Base-by-base conservation (phyloP, 2,113 vertebrate genomes). In the Psilopsiagon aymara region DNA sequence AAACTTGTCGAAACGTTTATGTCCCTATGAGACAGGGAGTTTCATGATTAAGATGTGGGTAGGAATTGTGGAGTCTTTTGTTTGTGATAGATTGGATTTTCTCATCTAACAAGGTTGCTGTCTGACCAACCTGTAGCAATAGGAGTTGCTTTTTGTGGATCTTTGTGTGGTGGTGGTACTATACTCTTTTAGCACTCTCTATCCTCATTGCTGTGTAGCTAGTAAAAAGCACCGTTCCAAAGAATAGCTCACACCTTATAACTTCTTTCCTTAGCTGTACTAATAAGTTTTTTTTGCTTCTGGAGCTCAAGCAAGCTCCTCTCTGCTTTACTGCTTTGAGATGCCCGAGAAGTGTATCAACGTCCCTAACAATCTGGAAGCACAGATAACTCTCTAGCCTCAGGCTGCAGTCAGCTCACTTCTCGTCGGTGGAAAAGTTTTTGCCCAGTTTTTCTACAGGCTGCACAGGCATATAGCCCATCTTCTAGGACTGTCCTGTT, bases 111-210 rank as follows among this genome's bases (percentile, higher is more conserved):
- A 37, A 16, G 10, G 2, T 31, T 83, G 59, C 28, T 88, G 2
- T 77, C 17, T 80, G 47, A 52, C 6, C 25, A 76, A 29, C 9
- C 19, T 89, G 41, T 44, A 77, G 63, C 31, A 46, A 3, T 4
- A 46, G n/a, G 44, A 59, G 17, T 60, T 71, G 55, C 33, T 59
- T n/a, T 59, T 23, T n/a, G 33, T 59, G 55, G 20, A 33, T 23
- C 55, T 21, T n/a, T 59, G 20, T 23, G 55, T 59, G 55, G 29
- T 3, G 4, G 5, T 24, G 19, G 20, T 44, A 9, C 6, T 49
- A 39, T 39, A 9, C 6, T n/a, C 35, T 27, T 11, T 53, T 67
- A 29, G 15, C 21, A 8, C 1, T 2, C 29, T 29, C 57, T 0
- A 0, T 91, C 16, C 13, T 21, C 3, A 2, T 14, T 46, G 41